Evolutionary conservation across 1,140 invertebrate genomes (phyloP), one percentile per base, ranked within the genome.

Genomic region (Lepidotrigona ventralis): DNA sequence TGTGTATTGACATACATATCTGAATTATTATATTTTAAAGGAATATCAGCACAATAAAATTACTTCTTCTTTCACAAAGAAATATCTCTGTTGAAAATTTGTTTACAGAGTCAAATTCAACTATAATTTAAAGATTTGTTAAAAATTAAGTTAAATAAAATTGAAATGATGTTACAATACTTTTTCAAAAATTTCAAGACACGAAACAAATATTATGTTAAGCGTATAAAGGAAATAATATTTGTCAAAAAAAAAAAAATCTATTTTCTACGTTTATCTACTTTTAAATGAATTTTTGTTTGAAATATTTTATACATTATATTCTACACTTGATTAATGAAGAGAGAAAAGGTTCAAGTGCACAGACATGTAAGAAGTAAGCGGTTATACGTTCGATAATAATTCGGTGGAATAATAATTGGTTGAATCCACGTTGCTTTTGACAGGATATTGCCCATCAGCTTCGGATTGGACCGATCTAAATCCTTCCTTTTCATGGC

Each of bases 381-480:
- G 58, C 54, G 26, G 81, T 68, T 80, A 81, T 83, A 82, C 51
- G 70, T 64, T 82, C 79, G 53, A 82, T 75, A 39, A 82, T 75
- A 79, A 85, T 75, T 33, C 66, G 76, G 56, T 33, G 51, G 73
- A 86, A 88, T 33, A 33, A 33, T 33, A 33, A 33, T 83, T 75
- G 74, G 75, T 64, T 5, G 58, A 85, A 66, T 69, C 79, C 66
- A 58, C 21, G 69, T 79, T 79, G 66, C 71, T 85, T 63, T 76
- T 75, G 79, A 80, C 85, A 89, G 88, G 85, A 89, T 86, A 89
- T 89, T 68, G 73, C 74, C 77, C 87, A 87, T 89, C 80, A 81
- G 79, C 79, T 66, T 81, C 29, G 54, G 26, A 17, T 29, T 19
- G n/a, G 75, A 46, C 39, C 66, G 64, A 77, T 85, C 68, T 33